Conservation (phyloP, 1,140 invertebrate genomes). For the Drosophila dunni region DNA sequence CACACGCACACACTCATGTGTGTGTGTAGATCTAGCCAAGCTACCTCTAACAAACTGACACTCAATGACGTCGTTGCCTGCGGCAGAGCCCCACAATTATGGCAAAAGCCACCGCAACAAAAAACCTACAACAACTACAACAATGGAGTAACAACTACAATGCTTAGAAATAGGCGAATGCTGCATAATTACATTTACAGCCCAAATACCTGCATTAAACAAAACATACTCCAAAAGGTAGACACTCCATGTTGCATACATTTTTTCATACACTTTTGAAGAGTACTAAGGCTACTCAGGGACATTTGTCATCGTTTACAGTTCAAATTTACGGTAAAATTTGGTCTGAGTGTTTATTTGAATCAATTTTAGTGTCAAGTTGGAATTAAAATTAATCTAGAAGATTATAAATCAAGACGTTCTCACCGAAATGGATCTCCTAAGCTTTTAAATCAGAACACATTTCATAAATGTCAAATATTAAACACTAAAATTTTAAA, state of each 20-base stretch:
- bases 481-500: no score
- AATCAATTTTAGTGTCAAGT: no score
- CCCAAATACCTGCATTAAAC: conserved; percentile 59
- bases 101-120: conserved; percentile 51
- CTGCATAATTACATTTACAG: conserved; percentile 75
- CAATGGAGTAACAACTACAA: conserved; percentile 59
- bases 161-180: conserved; percentile 59
- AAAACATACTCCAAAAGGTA: conserved; percentile 51
- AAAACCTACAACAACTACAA: conserved; percentile 44
- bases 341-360: no score
- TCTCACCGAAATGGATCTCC: no score
- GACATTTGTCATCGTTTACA: not conserved
- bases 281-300: not conserved
- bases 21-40: conserved; percentile 23
- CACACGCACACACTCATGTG: conserved; percentile 14
- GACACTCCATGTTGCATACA: conserved; percentile 14
- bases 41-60: conserved; percentile 46
- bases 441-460: no score
- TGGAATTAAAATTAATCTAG: no score
- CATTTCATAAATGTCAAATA: no score
- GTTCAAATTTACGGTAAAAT: not conserved
- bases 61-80: conserved; percentile 38
- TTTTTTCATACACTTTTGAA: conserved; percentile 7
- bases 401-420: no score
- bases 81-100: conserved; percentile 65